Percentiles rank a stretch among this genome's conserved stretches.
Conservation (phyloP, 2,113 vertebrate genomes). For the Onychostoma macrolepis region DNA sequence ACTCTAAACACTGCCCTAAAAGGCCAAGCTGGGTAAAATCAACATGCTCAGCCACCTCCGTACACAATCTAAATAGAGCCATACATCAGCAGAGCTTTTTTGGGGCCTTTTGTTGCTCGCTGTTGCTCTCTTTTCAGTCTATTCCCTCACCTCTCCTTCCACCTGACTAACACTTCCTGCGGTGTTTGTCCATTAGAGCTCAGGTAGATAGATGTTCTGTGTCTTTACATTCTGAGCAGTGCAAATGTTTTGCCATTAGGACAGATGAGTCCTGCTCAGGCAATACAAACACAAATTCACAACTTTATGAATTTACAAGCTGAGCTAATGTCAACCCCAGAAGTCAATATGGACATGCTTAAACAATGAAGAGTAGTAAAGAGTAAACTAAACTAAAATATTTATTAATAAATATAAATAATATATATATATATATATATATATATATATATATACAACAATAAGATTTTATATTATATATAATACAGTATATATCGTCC, state of each 20-base stretch:
- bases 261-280: constrained; percentile 21
- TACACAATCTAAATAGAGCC: constrained; percentile 40
- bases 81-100: constrained; percentile 21
- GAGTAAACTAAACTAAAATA: too few relatives aligned
- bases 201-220: neutral
- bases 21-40: constrained; percentile 27
- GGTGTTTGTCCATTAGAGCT: constrained; percentile 49
- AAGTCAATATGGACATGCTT: constrained; percentile 46
- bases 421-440: too few relatives aligned
- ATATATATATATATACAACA: too few relatives aligned
- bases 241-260: constrained; percentile 46
- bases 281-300: constrained; percentile 6
- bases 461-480: too few relatives aligned
- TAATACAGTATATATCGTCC: too few relatives aligned
- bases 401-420: too few relatives aligned
- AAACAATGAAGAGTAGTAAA: neutral
- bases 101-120: constrained; percentile 11
- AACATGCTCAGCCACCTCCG: constrained; percentile 21
- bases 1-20: constrained; percentile 23
- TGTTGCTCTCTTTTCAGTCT: neutral
- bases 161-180: constrained; percentile 34
- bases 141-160: constrained; percentile 41
- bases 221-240: constrained; percentile 26
- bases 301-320: constrained; percentile 14
- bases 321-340: neutral